Base-by-base conservation (phyloP, 37 sponge, comb jelly and placozoan genomes). In the Aphrocallistes beatrix region DNA sequence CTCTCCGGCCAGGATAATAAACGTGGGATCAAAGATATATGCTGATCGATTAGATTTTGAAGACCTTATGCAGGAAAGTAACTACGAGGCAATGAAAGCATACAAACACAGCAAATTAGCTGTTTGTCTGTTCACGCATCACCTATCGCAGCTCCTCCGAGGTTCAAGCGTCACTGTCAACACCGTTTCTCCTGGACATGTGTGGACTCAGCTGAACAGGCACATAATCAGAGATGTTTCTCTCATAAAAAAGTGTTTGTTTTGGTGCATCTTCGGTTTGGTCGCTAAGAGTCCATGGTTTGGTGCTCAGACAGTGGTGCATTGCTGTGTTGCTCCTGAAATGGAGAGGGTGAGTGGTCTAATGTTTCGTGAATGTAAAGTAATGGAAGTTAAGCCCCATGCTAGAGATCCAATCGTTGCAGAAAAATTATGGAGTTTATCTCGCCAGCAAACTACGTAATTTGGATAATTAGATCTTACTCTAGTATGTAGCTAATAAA, bases 271-370 rank as follows among this genome's bases (percentile, higher is more conserved):
- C 8, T 60, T 21, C 3, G n/a, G 34, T 13, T 3, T 60, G 21
- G 75, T 60, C n/a, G 32, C 34, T 1, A 60, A 60, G 75, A 60
- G 75, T 60, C 75, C 75, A 21, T 60, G 75, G 75, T 60, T 32
- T 13, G 75, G 75, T 25, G 75, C 75, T 25, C 75, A 60, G 34
- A 60, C 75, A 60, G 75, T 60, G n/a, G 75, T 60, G 75, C n/a
- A 60, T 13, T 60, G 75, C n/a, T 60, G 75, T 13, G 75, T 60
- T 3, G 75, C 75, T 8, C n/a, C 75, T 13, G 75, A 60, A 60
- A 13, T 60, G 10, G 75, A 60, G 21, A 30, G 75, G n/a, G 75
- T 60, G 17, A 60, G 75, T 60, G 75, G 75, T 32, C 75, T 32
- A 3, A 60, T 60, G 75, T 60, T 60, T 60, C 75, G 75, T 3